Conservation (phyloP, 2,797 vertebrate genomes). For the Peromyscus nudipes region DNA sequence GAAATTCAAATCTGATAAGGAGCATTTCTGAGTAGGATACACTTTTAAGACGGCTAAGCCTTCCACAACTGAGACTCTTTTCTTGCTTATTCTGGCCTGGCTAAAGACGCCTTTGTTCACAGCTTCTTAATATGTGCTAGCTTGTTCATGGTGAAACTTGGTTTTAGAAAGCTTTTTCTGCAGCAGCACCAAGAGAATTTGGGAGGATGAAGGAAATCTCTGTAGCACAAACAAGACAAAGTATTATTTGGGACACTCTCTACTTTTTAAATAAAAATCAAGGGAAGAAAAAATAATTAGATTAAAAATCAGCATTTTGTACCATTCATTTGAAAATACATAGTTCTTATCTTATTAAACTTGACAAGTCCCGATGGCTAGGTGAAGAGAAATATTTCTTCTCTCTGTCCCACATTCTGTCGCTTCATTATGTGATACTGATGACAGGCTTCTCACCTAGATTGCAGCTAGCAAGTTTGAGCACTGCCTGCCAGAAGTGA, state of each 20-base stretch:
- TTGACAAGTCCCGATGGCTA: conserved; percentile 79
- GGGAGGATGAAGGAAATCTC: not conserved
- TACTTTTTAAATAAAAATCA: conserved; percentile 76
- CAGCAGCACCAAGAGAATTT: conserved; percentile 2
- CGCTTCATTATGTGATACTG: conserved; percentile 87
- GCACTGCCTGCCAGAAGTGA: conserved; percentile 88
- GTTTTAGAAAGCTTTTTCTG: conserved; percentile 9
- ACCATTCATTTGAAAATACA: conserved; percentile 70
- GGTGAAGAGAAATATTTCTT: conserved; percentile 82
- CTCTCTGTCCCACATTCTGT: conserved; percentile 81
- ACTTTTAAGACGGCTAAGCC: not conserved
- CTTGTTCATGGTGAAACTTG: not conserved
- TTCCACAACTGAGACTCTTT: not conserved
- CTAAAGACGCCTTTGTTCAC: not conserved
- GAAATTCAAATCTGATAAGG: not conserved
- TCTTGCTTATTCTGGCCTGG: not conserved
- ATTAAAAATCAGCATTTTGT: conserved; percentile 76
- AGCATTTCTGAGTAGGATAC: not conserved
- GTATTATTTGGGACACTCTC: conserved; percentile 54
- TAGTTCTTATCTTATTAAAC: conserved; percentile 72
- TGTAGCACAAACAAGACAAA: not conserved
- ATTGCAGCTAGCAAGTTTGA: conserved; percentile 87
- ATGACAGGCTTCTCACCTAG: conserved; percentile 87
- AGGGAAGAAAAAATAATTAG: conserved; percentile 67
- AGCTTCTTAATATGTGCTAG: not conserved